Evolutionary conservation across 2,113 vertebrate genomes (phyloP).

Genomic region (Platichthys flesus): DNA sequence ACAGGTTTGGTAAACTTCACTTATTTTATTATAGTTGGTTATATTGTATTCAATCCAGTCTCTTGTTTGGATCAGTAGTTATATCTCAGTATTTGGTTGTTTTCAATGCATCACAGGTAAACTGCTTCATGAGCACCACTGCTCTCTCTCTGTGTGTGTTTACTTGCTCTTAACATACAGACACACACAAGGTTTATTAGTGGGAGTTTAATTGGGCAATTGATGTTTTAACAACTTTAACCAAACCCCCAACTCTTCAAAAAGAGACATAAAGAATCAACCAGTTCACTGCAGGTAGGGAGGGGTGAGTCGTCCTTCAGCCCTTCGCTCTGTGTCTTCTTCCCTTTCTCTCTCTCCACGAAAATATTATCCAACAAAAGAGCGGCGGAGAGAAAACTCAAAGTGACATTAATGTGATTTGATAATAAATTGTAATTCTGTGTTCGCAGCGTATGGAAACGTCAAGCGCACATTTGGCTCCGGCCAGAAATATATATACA

Average conservation of each 20-base stretch:
- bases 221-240: not conserved
- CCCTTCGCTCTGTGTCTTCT: no score
- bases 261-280: no score
- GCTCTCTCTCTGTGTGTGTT: no score
- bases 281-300: no score
- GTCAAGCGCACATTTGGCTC: constrained; percentile 14
- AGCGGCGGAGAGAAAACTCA: not conserved
- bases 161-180: no score
- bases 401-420: not conserved
- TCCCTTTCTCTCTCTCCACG: no score
- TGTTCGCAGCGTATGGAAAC: not conserved
- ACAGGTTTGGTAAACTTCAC: not conserved
- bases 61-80: not conserved
- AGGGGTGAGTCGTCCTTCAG: no score
- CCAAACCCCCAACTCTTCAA: not conserved
- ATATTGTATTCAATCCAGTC: not conserved
- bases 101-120: no score
- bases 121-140: no score
- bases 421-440: not conserved
- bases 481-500: not conserved
- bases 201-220: no score
- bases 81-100: no score
- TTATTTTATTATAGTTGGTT: not conserved
- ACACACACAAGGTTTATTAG: not conserved
- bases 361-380: not conserved